A percentile compares a stretch with the other conserved stretches of the same genome.
Evolutionary conservation across 2,797 vertebrate genomes (phyloP).

Genomic region (Chlorospingus flavigularis): DNA sequence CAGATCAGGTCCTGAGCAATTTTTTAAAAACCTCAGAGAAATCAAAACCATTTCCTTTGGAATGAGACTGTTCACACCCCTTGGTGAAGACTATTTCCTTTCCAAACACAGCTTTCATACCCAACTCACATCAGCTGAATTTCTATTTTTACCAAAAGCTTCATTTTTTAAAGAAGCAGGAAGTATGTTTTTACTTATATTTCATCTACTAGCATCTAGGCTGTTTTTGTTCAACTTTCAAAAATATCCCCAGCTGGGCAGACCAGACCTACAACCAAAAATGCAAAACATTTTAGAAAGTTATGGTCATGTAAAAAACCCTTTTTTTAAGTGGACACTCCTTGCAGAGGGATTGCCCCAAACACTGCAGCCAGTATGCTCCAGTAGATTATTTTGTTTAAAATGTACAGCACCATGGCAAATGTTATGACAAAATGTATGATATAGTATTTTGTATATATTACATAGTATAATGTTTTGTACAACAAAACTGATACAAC

Average conservation of each 20-base stretch:
- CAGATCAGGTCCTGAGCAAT: conserved; percentile 42
- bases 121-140: background rate
- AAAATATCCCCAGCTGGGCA: background rate
- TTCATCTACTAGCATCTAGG: background rate
- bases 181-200: conserved; percentile 5
- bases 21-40: conserved; percentile 58
- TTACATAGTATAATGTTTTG: background rate
- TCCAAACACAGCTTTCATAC: conserved; percentile 18
- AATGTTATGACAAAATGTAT: background rate
- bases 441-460: too few species aligned
- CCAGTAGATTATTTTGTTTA: background rate
- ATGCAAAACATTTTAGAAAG: background rate
- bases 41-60: conserved; percentile 65
- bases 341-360: background rate
- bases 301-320: fast-evolving
- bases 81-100: conserved; percentile 54
- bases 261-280: background rate
- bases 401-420: background rate
- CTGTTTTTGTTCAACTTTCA: background rate
- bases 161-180: conserved; percentile 2
- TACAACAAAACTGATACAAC: background rate
- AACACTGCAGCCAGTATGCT: background rate
- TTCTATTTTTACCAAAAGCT: conserved; percentile 28
- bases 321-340: background rate
- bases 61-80: conserved; percentile 29